A percentile compares a stretch with the other conserved stretches of the same genome.
These are phyloP conservation scores for Lamellibrachia columna DNA, from an alignment of 2,888 invertebrate genomes.

Conservation along the genomic window DNA sequence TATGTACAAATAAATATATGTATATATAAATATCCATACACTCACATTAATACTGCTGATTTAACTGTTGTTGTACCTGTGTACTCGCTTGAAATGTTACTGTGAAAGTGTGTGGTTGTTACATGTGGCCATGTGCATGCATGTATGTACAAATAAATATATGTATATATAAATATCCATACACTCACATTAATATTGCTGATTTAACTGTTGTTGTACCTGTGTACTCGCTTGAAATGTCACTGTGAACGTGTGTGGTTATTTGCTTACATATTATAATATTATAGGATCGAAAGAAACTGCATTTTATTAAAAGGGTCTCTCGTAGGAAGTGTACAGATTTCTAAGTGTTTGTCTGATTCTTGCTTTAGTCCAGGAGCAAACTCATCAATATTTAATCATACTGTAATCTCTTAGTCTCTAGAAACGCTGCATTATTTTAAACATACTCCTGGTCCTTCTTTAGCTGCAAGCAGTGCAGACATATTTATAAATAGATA, in stretches of 20 bases:
- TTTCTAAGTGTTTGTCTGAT: background rate
- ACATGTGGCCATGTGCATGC: no score
- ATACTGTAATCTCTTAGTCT: no score
- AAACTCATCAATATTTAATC: no score
- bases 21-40: background rate
- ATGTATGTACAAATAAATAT: no score
- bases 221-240: background rate
- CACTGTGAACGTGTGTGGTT: background rate
- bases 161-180: no score
- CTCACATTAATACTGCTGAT: background rate
- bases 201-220: background rate
- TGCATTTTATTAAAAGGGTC: background rate
- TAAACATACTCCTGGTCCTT: no score
- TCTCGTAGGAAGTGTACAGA: background rate
- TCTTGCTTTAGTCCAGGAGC: background rate
- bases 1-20: background rate
- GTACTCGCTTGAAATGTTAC: background rate
- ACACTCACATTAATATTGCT: background rate
- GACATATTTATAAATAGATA: no score
- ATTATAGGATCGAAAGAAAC: background rate
- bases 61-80: background rate
- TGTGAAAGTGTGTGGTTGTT: background rate
- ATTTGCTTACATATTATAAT: background rate
- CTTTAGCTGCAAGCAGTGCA: no score
- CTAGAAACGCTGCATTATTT: no score